Conservation (phyloP, 2,888 invertebrate species). For the Cerceris ruficornis region DNA sequence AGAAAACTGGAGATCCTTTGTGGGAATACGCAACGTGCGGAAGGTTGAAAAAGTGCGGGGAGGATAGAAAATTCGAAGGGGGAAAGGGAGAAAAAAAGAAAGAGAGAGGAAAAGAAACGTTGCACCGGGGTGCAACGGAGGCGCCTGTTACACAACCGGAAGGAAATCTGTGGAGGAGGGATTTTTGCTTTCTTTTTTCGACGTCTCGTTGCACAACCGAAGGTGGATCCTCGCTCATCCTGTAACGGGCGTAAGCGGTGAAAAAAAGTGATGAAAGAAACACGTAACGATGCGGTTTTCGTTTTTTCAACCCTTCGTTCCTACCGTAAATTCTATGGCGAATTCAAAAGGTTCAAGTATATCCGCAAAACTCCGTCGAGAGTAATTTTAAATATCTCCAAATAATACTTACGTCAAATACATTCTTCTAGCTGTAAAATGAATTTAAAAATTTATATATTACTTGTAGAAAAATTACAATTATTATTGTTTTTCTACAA, state of each 20-base stretch:
- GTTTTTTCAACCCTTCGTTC: too few relatives aligned
- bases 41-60: constrained; percentile 13
- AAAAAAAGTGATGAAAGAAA: too few relatives aligned
- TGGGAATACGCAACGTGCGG: constrained; percentile 36
- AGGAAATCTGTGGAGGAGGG: constrained; percentile 53
- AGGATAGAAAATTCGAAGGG: constrained; percentile 8
- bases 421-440: too few relatives aligned
- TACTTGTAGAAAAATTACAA: too few relatives aligned
- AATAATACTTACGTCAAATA: too few relatives aligned
- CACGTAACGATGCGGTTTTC: too few relatives aligned
- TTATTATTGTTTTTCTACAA: background rate
- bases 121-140: constrained; percentile 46
- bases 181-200: constrained; percentile 24
- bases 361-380: too few relatives aligned
- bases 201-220: constrained; percentile 13
- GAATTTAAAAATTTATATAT: too few relatives aligned
- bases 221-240: constrained; percentile 7
- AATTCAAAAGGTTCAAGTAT: too few relatives aligned
- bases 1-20: constrained; percentile 63
- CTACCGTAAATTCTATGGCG: too few relatives aligned
- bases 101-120: constrained; percentile 8
- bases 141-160: constrained; percentile 66
- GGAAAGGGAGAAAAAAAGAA: constrained; percentile 13
- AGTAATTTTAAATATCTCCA: too few relatives aligned
- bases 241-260: background rate